Evolutionary conservation across 2,888 invertebrate species (phyloP), one percentile per base, ranked within the genome.

Genomic region (Phyllotreta cruciferae): DNA sequence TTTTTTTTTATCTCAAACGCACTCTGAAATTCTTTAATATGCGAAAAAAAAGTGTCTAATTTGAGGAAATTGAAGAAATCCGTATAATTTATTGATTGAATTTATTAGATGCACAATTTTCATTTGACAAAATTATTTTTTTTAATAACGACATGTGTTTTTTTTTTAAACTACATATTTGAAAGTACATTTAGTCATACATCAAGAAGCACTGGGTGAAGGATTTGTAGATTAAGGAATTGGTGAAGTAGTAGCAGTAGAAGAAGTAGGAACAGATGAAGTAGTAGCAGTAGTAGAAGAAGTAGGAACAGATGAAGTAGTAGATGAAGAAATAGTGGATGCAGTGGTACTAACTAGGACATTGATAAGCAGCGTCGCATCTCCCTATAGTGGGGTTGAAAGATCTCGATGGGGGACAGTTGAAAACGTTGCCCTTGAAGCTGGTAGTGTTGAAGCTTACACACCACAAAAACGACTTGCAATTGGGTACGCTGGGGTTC

Each of bases 331-430:
- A 38, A 36, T 38, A 8, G 36, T 3, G 5, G 14, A 8, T n/a
- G 0, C 24, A 11, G 45, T 45, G 2, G 10, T 13, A 3, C 14
- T 11, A 1, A 34, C 7, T 45, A 37, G 52, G 13, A 36, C 54
- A 54, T 34, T 39, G 14, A 6, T 6, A 14, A 6, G 34, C 1
- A 4, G 55, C 24, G 11, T 55, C 55, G n/a, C 55, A 55, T 34
- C 7, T 39, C 9, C 6, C 24, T 3, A 13, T 42, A 24, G 24
- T 24, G 7, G 13, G 14, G 13, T 57, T 57, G 14, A 57, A 57
- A 4, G 57, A 41, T 49, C 57, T 57, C 34, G 34, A 38, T 11
- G n/a, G 9, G 6, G 57, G 57, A 37, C 57, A 57, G 1, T 4
- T 39, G 39, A 49, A 49, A 24, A 36, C 5, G 11, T 38, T 57